Evolutionary conservation across 2,888 invertebrate genomes (phyloP), one percentile per base, ranked within the genome.

Genomic region (Atherix ibis): DNA sequence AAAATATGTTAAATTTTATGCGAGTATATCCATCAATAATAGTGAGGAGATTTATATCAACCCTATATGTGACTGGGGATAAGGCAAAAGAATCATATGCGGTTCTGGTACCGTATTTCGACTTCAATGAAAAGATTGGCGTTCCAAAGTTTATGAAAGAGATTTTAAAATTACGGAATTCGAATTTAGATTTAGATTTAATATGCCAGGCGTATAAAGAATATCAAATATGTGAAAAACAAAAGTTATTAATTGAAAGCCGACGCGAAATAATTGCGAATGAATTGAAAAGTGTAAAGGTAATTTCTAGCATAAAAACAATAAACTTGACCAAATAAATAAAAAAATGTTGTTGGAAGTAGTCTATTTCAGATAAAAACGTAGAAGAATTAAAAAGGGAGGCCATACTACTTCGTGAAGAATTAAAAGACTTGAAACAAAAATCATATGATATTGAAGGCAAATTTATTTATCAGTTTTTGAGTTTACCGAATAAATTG

Each of bases 381-480:
- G n/a, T n/a, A n/a, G n/a, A n/a, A n/a, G n/a, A n/a, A n/a, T n/a
- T n/a, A n/a, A 71, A 68, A 51, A 54, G 70, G 10, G 69, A 73
- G 46, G 64, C 63, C 1, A 62, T 63, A 46, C 47, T 66, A 4
- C 32, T 78, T 1, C 68, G 71, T 47, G 68, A 71, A 28, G 74
- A 80, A 43, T 52, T 77, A n/a, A 76, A 71, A 50, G 58, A 62
- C 18, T 48, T 82, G 2, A 76, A 71, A 50, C 61, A 66, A 9
- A 63, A 66, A 27, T 54, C 75, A n/a, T 77, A 78, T 67, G 70
- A 71, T n/a, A 62, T 83, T 5, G 81, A 85, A 53, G 77, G 80
- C 51, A 66, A 66, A 32, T 71, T 80, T 6, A 64, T 78, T 29
- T 51, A 73, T 18, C 66, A 69, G 47, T 66, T 69, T 38, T 58